These are phyloP conservation scores for Leptarthrus brevirostris DNA, from an alignment of 2,888 invertebrate species.

Conservation along the genomic window DNA sequence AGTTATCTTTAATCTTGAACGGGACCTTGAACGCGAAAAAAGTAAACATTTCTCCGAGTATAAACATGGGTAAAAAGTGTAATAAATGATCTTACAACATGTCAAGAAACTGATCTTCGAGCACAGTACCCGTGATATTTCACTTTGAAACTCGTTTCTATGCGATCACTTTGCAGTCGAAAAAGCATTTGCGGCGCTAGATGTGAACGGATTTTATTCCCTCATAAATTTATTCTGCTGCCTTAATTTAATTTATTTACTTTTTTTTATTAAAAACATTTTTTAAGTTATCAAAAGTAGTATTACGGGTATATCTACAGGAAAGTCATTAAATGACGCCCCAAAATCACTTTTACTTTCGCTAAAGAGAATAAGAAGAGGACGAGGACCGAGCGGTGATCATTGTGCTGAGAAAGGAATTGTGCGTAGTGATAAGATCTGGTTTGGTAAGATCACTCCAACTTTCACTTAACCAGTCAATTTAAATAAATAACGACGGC, in stretches of 20 bases:
- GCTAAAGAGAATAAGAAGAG: slow-evolving; percentile 6
- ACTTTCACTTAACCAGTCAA: slow-evolving; percentile 25
- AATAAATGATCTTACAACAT: neutral
- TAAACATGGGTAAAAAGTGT: neutral
- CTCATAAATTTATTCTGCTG: neutral
- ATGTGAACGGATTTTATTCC: neutral
- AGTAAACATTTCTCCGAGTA: neutral
- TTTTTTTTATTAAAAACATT: neutral
- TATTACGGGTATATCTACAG: neutral
- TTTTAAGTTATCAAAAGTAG: slow-evolving; percentile 8
- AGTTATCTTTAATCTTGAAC: neutral
- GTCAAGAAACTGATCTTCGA: neutral
- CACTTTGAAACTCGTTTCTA: neutral
- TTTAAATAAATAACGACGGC: neutral
- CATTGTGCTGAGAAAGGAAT: slow-evolving; percentile 32
- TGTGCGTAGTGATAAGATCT: slow-evolving; percentile 16
- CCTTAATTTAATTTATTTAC: neutral
- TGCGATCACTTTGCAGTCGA: neutral
- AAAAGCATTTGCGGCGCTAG: neutral
- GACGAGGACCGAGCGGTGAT: slow-evolving; percentile 2
- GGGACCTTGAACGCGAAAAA: neutral
- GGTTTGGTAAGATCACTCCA: slow-evolving; percentile 23
- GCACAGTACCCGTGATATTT: neutral
- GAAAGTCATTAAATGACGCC: slow-evolving; percentile 18
- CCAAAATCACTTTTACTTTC: slow-evolving; percentile 41